Conservation (phyloP, 2,888 invertebrate species). For the Agrotis exclamationis region DNA sequence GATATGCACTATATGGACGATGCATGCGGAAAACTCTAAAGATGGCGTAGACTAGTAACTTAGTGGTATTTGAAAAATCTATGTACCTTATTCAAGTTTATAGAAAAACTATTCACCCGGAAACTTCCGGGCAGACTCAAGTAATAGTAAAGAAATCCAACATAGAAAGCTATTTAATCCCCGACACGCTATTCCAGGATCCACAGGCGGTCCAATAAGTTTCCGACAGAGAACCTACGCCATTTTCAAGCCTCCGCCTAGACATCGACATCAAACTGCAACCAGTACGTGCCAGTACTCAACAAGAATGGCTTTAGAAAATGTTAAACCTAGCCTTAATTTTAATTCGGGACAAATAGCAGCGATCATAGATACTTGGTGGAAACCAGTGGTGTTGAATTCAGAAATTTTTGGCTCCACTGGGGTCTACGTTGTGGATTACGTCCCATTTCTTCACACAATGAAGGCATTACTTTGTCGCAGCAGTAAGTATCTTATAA, state of each 20-base stretch:
- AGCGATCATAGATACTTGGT: conserved; percentile 6
- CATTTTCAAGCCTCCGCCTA: conserved; percentile 10
- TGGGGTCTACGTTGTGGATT: no score
- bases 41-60: conserved; percentile 10
- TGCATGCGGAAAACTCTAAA: conserved; percentile 51
- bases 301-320: conserved; percentile 7
- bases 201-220: conserved; percentile 6
- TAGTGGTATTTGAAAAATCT: conserved; percentile 25
- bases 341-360: conserved; percentile 10
- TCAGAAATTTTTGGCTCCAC: not conserved
- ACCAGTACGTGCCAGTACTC: not conserved
- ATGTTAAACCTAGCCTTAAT: conserved; percentile 5
- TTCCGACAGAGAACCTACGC: conserved; percentile 15
- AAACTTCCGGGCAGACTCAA: no score
- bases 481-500: not conserved
- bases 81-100: not conserved
- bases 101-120: not conserved
- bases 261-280: not conserved
- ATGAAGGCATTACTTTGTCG: not conserved
- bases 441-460: not conserved
- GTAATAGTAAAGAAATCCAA: not conserved
- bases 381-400: not conserved
- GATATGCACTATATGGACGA: conserved; percentile 42
- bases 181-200: not conserved
- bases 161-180: not conserved